These are phyloP conservation scores for Drosophila tripunctata DNA, from an alignment of 2,888 invertebrate genomes.

Conservation along the genomic window DNA sequence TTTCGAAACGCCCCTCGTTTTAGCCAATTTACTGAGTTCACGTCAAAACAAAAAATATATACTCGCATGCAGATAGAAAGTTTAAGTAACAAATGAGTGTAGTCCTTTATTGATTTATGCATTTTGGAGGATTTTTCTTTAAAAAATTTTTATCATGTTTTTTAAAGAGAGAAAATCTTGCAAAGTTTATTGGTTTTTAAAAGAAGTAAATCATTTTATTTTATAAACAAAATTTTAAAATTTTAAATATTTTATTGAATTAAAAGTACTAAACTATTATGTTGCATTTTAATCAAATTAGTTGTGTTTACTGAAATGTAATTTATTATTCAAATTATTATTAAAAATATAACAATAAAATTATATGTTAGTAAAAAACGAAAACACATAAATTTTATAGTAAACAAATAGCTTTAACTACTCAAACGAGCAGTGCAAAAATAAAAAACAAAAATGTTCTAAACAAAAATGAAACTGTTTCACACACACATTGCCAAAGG, in stretches of 20 bases:
- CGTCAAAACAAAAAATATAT: background rate
- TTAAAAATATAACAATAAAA: too few species aligned
- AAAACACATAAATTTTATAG: too few species aligned
- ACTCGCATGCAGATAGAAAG: conserved; percentile 2
- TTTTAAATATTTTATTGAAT: too few species aligned
- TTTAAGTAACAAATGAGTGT: conserved; percentile 26
- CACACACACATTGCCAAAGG: conserved; percentile 13
- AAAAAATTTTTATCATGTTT: too few species aligned
- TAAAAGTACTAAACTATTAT: too few species aligned
- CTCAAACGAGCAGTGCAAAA: conserved; percentile 1
- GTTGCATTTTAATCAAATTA: too few species aligned
- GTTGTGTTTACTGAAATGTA: too few species aligned
- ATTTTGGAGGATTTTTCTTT: too few species aligned
- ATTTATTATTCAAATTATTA: too few species aligned
- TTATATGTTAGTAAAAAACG: too few species aligned
- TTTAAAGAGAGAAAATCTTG: background rate
- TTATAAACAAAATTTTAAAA: too few species aligned
- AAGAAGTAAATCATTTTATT: background rate
- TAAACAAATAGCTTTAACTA: conserved; percentile 8
- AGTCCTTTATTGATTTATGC: conserved; percentile 28
- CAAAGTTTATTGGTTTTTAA: background rate
- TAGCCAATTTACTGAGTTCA: conserved; percentile 28
- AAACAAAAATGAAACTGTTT: background rate
- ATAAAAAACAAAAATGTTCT: background rate
- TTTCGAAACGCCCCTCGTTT: conserved; percentile 10